Conservation (phyloP, 2,888 invertebrate species). For the Cantharis nigra region DNA sequence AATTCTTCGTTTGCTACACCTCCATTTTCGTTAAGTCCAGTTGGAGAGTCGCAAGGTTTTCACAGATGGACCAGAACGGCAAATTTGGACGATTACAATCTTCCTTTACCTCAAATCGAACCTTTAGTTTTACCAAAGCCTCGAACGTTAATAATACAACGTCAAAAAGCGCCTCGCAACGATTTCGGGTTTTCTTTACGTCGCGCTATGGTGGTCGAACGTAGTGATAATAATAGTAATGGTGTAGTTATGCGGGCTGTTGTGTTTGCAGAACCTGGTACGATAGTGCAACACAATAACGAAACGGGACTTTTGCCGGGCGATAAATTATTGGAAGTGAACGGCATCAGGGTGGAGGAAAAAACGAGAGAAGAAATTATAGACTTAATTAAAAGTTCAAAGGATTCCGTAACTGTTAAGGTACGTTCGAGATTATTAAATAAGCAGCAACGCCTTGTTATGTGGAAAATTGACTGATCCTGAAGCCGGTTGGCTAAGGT, state of each 20-base stretch:
- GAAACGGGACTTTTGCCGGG: constrained; percentile 92
- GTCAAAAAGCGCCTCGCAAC: constrained; percentile 81
- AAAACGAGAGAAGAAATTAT: constrained; percentile 89
- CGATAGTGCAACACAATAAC: constrained; percentile 67
- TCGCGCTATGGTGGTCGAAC: constrained; percentile 81
- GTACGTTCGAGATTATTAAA: constrained; percentile 58
- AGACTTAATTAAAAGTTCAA: constrained; percentile 87
- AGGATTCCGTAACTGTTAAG: constrained; percentile 82
- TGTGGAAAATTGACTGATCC: neutral
- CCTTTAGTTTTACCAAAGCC: constrained; percentile 73
- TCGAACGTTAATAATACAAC: constrained; percentile 74
- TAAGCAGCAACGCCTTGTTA: neutral
- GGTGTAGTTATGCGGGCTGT: constrained; percentile 69
- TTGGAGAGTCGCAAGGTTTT: constrained; percentile 84
- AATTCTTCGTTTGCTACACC: constrained; percentile 87
- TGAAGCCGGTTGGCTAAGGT: neutral
- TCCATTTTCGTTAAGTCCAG: constrained; percentile 83
- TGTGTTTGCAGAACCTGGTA: constrained; percentile 89
- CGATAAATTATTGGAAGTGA: constrained; percentile 90
- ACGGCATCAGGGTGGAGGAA: constrained; percentile 82
- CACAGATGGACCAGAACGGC: constrained; percentile 72
- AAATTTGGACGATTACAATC: constrained; percentile 74
- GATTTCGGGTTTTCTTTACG: constrained; percentile 94
- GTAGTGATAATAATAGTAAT: constrained; percentile 50
- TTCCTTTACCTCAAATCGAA: constrained; percentile 73